A percentile compares a stretch with the other conserved stretches of the same genome.
Evolutionary conservation across 2,888 invertebrate genomes (phyloP).

Genomic region (Acleris emargana): DNA sequence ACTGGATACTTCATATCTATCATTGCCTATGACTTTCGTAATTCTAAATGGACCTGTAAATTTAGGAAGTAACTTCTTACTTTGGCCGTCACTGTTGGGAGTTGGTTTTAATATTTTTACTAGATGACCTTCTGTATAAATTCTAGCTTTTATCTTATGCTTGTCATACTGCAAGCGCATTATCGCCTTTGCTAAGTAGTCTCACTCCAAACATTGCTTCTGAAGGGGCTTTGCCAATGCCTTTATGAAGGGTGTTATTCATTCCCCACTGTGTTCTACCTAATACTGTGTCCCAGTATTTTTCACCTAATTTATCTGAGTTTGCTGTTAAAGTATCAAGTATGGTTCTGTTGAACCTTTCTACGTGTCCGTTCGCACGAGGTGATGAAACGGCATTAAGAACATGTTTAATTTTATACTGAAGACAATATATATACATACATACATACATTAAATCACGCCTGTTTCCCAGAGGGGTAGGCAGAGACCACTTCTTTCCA

Average conservation of each 20-base stretch:
- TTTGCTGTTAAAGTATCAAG: background rate
- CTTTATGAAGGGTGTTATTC: constrained; percentile 33
- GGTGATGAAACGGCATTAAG: background rate
- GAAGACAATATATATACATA: too few species aligned
- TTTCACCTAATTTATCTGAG: constrained; percentile 17
- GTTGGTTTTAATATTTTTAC: constrained; percentile 38
- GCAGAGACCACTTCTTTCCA: too few species aligned
- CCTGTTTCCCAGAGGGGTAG: too few species aligned
- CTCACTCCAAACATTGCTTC: constrained; percentile 8
- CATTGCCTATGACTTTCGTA: constrained; percentile 37
- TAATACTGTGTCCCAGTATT: constrained; percentile 27
- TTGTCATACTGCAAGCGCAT: constrained; percentile 2
- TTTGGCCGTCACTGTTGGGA: constrained; percentile 35
- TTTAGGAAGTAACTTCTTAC: constrained; percentile 36
- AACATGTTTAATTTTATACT: background rate
- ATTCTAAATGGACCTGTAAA: constrained; percentile 38
- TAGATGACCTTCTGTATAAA: constrained; percentile 32
- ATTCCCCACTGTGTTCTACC: constrained; percentile 33
- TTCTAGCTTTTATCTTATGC: constrained; percentile 8
- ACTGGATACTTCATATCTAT: constrained; percentile 9
- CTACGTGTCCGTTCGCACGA: background rate
- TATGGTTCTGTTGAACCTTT: background rate
- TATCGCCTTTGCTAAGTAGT: constrained; percentile 20
- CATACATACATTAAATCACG: too few species aligned
- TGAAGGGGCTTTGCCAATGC: constrained; percentile 7